Evolutionary conservation across 1,140 invertebrate genomes (phyloP).

Genomic region (Hylaeus anthracinus): DNA sequence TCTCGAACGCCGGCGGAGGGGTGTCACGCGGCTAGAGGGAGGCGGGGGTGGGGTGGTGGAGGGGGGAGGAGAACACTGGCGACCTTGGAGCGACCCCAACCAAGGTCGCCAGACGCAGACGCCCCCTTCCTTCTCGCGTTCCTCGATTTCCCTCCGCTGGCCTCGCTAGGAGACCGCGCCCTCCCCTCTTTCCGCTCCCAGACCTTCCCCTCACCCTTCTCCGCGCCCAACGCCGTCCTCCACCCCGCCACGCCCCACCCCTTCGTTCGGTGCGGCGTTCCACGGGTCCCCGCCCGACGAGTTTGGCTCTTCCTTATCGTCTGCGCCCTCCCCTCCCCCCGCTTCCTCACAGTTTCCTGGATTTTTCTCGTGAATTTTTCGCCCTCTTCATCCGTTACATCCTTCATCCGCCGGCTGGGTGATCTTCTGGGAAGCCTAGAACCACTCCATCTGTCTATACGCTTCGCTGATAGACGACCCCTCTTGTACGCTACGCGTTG

Average conservation of each 20-base stretch:
- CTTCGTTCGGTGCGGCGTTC: neutral
- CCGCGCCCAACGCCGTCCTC: conserved; percentile 9
- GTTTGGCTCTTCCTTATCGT: too few species aligned
- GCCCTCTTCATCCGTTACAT: too few species aligned
- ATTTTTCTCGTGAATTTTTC: neutral
- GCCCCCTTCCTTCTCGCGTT: conserved; percentile 54
- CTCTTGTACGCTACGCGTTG: too few species aligned
- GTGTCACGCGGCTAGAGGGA: conserved; percentile 22
- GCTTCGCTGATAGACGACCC: too few species aligned
- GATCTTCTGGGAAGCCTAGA: too few species aligned
- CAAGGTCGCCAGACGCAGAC: conserved; percentile 78
- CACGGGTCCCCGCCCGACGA: neutral
- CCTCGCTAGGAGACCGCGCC: conserved; percentile 35
- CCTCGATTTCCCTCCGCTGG: conserved; percentile 42
- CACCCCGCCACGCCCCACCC: conserved; percentile 26
- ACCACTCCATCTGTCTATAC: too few species aligned
- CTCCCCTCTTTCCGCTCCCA: conserved; percentile 13
- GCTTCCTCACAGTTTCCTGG: too few species aligned
- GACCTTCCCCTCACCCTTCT: neutral
- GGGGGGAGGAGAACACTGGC: conserved; percentile 53
- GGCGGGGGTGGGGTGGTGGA: conserved; percentile 53
- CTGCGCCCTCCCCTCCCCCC: neutral
- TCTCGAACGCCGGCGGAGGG: conserved; percentile 4
- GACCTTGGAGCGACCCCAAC: conserved; percentile 76
- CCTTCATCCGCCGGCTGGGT: too few species aligned